Conservation (phyloP, 2,113 vertebrate species). For the Bucco capensis region DNA sequence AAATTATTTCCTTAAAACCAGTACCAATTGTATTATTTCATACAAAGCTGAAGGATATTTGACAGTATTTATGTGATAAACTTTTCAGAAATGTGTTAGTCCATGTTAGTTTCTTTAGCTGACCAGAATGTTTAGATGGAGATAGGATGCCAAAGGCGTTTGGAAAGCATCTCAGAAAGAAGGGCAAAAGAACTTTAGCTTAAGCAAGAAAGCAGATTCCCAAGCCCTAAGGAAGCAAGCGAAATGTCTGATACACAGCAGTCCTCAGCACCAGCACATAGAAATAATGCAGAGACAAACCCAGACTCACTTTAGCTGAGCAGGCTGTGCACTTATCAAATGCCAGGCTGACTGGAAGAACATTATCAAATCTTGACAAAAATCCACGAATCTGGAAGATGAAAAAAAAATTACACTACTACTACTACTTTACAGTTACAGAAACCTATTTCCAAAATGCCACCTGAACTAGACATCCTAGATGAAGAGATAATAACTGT, state of each 20-base stretch:
- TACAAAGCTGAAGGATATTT: background rate
- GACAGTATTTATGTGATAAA: background rate
- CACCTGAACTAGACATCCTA: background rate
- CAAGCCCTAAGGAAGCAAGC: background rate
- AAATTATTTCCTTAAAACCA: background rate
- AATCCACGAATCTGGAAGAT: conserved; percentile 91
- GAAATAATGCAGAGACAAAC: background rate
- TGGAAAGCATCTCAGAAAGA: background rate
- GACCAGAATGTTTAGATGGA: background rate
- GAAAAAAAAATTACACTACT: background rate
- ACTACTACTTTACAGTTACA: background rate
- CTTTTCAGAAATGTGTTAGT: background rate
- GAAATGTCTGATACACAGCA: background rate
- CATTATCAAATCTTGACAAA: conserved; percentile 95
- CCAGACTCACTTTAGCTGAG: conserved; percentile 85
- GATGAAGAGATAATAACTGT: no score
- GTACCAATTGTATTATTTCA: background rate
- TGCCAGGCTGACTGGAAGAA: conserved; percentile 95
- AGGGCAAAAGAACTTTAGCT: background rate
- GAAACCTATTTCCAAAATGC: background rate
- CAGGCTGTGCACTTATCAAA: conserved; percentile 99
- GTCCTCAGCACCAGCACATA: background rate
- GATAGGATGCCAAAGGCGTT: background rate
- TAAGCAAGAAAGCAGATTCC: background rate
- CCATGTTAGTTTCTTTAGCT: background rate